Base-by-base conservation (phyloP, 2,888 invertebrate genomes). In the Eilema depressum region DNA sequence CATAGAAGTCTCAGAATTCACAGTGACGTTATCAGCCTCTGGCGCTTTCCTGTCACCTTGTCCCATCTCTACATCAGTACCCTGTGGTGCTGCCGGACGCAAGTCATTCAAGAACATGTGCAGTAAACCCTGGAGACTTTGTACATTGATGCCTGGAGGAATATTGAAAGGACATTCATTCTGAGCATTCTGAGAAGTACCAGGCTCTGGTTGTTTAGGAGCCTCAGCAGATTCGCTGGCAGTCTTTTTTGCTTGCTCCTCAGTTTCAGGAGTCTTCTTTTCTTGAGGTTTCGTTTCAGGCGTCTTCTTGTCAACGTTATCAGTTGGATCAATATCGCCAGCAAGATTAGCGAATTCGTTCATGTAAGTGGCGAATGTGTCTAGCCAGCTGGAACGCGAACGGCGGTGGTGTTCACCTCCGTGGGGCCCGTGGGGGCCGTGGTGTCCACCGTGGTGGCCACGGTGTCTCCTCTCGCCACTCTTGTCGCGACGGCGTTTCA, bases 271-370 rank as follows among this genome's bases (percentile, higher is more conserved):
- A 57, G 68, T 71, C 66, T 60, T 73, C 28, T 76, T 73, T 0
- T 53, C 68, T 28, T 75, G 75, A 14, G 75, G 69, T 66, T 76
- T 71, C 26, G 74, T 28, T 73, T 82, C 76, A 66, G 80, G 56
- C 65, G 84, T 61, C 61, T 84, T 82, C 17, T 25, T 74, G 3
- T 86, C 81, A 10, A 71, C 61, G 68, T 86, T 71, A 53, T 53
- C 20, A n/a, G 53, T 53, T 66, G 83, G 74, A 72, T 89, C 89
- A 17, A 91, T 82, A 74, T 95, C 94, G 2, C 94, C 95, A 1
- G 96, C 94, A 0, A 96, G 87, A 79, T 96, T 95, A 12, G 95
- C 92, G 86, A 96, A 96, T 79, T 96, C 96, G 74, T 96, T 96
- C 87, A 96, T 90, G 79, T 95, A 96, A 12, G 90, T 91, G 10